Conservation (phyloP, 2,888 invertebrate species). For the Griposia aprilina region DNA sequence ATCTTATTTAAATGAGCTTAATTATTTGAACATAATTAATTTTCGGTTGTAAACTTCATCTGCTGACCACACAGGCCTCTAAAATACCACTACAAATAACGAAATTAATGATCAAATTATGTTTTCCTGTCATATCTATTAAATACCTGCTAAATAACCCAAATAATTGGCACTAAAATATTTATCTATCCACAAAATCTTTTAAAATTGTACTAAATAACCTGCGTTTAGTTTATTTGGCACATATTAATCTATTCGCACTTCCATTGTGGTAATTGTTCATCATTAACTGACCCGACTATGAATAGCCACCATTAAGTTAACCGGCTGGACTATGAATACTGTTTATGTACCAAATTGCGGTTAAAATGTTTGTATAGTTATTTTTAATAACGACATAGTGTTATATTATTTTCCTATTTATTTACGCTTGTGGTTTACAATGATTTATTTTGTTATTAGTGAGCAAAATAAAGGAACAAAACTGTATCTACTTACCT, state of each 20-base stretch:
- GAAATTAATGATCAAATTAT: background rate
- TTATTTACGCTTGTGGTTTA: constrained; percentile 29
- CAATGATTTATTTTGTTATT: constrained; percentile 4
- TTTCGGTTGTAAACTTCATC: background rate
- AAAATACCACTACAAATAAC: background rate
- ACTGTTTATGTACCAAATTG: constrained; percentile 19
- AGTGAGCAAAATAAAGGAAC: background rate
- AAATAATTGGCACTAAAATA: background rate
- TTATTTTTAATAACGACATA: constrained; percentile 53
- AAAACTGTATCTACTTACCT: no score
- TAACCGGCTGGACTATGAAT: constrained; percentile 23
- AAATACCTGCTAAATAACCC: background rate
- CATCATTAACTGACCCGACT: constrained; percentile 19
- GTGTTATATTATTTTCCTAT: constrained; percentile 45
- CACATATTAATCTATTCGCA: constrained; percentile 17
- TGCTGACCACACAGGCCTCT: no score
- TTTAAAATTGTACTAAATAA: background rate
- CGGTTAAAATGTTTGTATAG: constrained; percentile 41
- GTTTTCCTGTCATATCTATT: background rate
- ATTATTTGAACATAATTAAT: background rate
- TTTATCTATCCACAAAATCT: background rate
- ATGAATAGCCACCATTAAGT: constrained; percentile 31
- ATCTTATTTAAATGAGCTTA: no score
- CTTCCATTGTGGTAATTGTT: constrained; percentile 27
- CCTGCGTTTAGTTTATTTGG: background rate